Evolutionary conservation across 2,113 vertebrate species (phyloP), one percentile per base, ranked within the genome.

Genomic region (Zosterops pallidus): DNA sequence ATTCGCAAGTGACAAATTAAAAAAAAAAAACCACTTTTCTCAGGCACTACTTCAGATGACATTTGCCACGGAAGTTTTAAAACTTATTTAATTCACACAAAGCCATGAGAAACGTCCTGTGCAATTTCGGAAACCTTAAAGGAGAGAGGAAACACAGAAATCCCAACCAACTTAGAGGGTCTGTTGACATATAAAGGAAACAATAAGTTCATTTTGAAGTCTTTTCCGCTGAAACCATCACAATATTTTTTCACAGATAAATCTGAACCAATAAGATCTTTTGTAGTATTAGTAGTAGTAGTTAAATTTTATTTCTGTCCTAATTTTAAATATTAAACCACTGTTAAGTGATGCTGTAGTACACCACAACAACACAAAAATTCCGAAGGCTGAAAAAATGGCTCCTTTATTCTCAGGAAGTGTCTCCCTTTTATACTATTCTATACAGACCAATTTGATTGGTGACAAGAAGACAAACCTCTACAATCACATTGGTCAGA

Each of bases 1-100:
- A 37, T 35, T 46, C 2, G 1, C 7, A 52, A n/a, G 5, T 4
- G 42, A 49, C 3, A 68, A 42, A 57, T 63, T n/a, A 1, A 12
- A 80, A 22, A 41, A 41, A 42, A 57, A 23, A 4, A 53, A 23
- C 4, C 4, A 21, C 26, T 37, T 26, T 42, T 76, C 33, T 62
- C 0, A 1, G 63, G 4, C 15, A 14, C 12, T 64, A 20, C 4
- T 72, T 56, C 41, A 59, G 60, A 14, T 50, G 2, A 55, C 12
- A 57, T 23, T 28, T 29, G 37, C 28, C 37, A 50, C 0, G 3
- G 39, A 67, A 74, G 31, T 31, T 53, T 16, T 7, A 81, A 16
- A 86, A 47, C 8, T 31, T 55, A 33, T 5, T 74, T 37, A 81
- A 50, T 53, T 72, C 31, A 63, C 17, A 64, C 13, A 4, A 60